Base-by-base conservation (phyloP, 2,797 vertebrate species). In the Hyperoplus immaculatus region DNA sequence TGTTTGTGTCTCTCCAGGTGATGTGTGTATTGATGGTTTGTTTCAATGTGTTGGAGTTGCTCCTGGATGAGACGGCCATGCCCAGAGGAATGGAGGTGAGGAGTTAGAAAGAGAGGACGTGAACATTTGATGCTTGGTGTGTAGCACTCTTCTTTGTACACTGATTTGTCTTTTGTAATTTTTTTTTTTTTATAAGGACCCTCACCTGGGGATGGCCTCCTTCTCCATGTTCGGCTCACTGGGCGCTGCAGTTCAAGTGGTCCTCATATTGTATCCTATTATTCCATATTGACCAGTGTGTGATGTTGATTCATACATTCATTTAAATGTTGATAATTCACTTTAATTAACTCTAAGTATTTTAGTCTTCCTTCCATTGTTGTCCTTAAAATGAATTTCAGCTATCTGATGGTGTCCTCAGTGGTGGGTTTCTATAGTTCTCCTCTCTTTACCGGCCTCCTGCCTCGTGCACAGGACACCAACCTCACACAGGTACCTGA, bases 221-320 rank as follows among this genome's bases (percentile, higher is more conserved):
- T 98, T 99, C 91, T 99, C 98, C 15, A 95, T 97, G 93, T 96
- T 99, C 0, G 98, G 98, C 13, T 97, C 96, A 46, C 95, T 99
- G 1, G 98, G 98, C n/a, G 97, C 98, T 18, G 93, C 96, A 29
- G 94, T 99, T 85, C 97, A 99, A 92, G 97, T 99, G 4, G 62
- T 99, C 84, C 97, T 99, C 49, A 99, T 99, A 85, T 95, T 99
- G 97, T 99, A 99, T 99, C 97, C 96, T 98, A 96, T 79, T n/a
- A 69, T 46, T 13, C 14, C 36, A 7, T 38, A 65, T 53, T 63
- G 39, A 63, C 36, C 14, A 50, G 7, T 45, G 9, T 62, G 53
- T 75, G 43, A 51, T 62, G 38, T 63, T 83, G 53, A 69, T 46
- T 79, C 51, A 62, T 62, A 21, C 18, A 65, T 42, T 64, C 3